Evolutionary conservation across 2,888 invertebrate species (phyloP).

Genomic region (Coremacera marginata): DNA sequence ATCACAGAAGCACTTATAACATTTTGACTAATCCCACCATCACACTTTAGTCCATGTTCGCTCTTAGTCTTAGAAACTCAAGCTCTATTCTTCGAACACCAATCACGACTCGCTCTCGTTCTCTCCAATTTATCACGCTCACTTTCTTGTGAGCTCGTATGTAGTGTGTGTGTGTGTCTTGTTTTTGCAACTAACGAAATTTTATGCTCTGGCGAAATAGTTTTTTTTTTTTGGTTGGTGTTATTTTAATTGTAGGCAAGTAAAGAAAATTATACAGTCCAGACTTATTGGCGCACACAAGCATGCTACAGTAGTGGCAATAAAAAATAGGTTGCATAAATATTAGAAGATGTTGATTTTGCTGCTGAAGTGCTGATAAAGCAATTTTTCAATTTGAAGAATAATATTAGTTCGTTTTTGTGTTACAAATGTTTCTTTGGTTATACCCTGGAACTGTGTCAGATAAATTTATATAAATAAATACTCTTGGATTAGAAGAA

Average conservation of each 20-base stretch:
- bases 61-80: neutral
- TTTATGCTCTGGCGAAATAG: constrained; percentile 13
- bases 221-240: neutral
- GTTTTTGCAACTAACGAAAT: neutral
- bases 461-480: too few species aligned
- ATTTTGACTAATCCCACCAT: neutral
- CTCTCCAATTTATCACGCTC: neutral
- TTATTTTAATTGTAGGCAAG: constrained; percentile 41
- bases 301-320: neutral
- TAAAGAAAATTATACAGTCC: constrained; percentile 34
- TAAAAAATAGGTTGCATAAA: neutral
- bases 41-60: constrained; percentile 11
- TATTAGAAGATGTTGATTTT: neutral
- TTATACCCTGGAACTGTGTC: too few species aligned
- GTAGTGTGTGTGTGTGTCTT: neutral
- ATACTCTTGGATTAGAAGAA: too few species aligned
- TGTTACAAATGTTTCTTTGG: too few species aligned
- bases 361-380: neutral
- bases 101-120: neutral
- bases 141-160: neutral
- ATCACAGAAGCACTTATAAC: neutral
- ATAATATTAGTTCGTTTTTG: too few species aligned
- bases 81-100: neutral
- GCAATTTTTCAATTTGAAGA: too few species aligned
- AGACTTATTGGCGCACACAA: constrained; percentile 1